Evolutionary conservation across 1,140 invertebrate species (phyloP).

Genomic region (Rhopalosiphum padi): DNA sequence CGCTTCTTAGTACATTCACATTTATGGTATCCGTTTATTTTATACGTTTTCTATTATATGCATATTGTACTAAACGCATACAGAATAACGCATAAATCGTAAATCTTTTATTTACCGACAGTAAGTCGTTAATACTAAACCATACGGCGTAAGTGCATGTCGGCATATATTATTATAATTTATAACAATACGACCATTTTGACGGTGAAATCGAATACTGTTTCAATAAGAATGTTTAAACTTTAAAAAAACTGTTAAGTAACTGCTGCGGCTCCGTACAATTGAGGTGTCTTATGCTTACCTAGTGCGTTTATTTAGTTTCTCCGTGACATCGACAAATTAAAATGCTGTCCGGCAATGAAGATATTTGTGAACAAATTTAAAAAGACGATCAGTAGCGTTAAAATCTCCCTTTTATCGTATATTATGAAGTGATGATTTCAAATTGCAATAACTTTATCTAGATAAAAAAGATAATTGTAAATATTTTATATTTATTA

Average conservation of each 20-base stretch:
- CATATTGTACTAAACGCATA: background rate
- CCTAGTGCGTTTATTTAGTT: background rate
- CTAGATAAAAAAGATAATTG: background rate
- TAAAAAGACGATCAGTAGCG: background rate
- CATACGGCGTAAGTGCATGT: background rate
- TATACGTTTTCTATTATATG: background rate
- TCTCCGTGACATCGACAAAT: background rate
- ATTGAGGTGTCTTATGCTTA: background rate
- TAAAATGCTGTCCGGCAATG: background rate
- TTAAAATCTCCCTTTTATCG: background rate
- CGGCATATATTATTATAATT: background rate
- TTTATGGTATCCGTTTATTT: background rate
- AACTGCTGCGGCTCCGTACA: background rate
- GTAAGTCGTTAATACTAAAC: background rate
- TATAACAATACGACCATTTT: background rate
- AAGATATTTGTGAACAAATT: background rate
- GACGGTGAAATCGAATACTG: background rate
- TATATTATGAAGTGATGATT: background rate
- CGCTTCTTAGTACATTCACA: background rate
- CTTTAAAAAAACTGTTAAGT: no score
- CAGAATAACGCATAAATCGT: background rate
- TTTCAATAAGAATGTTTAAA: background rate
- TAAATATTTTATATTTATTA: background rate
- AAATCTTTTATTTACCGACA: conserved; percentile 10
- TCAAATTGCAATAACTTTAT: background rate